phyloP scores from a whole-genome alignment of 2,888 invertebrate species.

The Ditula angustiorana region DNA sequence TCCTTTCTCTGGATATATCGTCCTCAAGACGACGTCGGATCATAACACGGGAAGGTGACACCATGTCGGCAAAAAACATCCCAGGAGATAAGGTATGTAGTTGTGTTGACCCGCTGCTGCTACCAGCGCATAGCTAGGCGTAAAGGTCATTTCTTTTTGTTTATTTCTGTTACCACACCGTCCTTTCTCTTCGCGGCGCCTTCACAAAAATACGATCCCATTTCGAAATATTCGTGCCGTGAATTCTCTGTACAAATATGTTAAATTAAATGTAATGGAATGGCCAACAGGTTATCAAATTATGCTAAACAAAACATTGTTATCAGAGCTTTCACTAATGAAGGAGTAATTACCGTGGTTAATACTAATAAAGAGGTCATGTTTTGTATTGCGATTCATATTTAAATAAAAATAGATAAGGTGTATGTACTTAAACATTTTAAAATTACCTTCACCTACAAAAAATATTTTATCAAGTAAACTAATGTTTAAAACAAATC shows the following conservation, averaged over 20 bases:
- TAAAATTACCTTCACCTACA: constrained; percentile 4
- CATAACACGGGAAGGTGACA: constrained; percentile 75
- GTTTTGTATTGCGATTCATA: background rate
- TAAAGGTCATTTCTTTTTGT: constrained; percentile 74
- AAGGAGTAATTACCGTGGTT: background rate
- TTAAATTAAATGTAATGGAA: background rate
- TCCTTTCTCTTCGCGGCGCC: constrained; percentile 72
- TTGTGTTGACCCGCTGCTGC: constrained; percentile 46
- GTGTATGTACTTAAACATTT: background rate
- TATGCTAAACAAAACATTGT: constrained; percentile 11
- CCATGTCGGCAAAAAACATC: constrained; percentile 92
- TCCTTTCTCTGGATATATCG: constrained; percentile 83
- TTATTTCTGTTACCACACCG: constrained; percentile 62
- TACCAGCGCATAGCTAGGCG: constrained; percentile 49
- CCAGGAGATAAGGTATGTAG: constrained; percentile 92
- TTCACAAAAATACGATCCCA: constrained; percentile 20
- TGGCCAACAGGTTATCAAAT: constrained; percentile 12
- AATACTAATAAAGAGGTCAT: background rate
- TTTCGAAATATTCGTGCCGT: background rate
- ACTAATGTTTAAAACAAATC: background rate
- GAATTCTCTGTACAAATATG: background rate
- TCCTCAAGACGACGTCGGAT: constrained; percentile 81
- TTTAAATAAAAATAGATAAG: background rate
- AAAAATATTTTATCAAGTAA: background rate
- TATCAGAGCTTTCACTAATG: constrained; percentile 10